Conservation (phyloP, 2,888 invertebrate genomes). For the Leptinotarsa rubiginosa region DNA sequence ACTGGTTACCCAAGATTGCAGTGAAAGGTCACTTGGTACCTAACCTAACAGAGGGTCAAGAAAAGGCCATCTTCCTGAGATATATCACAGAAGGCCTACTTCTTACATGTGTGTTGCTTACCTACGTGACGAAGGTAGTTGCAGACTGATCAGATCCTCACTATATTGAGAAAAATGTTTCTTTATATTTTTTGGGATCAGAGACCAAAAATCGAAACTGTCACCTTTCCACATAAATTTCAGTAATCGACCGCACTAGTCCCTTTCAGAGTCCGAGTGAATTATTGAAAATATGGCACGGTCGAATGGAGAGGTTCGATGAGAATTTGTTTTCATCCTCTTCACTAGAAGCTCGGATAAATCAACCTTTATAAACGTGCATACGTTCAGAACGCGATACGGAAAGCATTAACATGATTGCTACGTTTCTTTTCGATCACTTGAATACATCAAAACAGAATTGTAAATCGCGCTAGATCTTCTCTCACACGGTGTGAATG, state of each 20-base stretch:
- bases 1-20: too few species aligned
- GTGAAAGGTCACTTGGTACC: too few species aligned
- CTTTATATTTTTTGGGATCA: too few species aligned
- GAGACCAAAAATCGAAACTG: too few species aligned
- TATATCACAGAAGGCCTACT: too few species aligned
- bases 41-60: too few species aligned
- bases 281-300: constrained; percentile 16
- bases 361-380: constrained; percentile 29
- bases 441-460: constrained; percentile 30
- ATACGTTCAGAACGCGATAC: constrained; percentile 34
- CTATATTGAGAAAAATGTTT: too few species aligned
- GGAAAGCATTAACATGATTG: constrained; percentile 44
- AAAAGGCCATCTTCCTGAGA: too few species aligned
- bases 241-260: neutral
- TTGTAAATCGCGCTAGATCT: constrained; percentile 29
- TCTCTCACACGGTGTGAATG: constrained; percentile 1
- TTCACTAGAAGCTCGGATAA: constrained; percentile 23
- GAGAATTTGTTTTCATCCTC: constrained; percentile 10
- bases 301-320: neutral
- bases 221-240: neutral
- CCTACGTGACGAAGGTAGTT: too few species aligned
- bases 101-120: too few species aligned
- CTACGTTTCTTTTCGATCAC: constrained; percentile 40
- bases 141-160: too few species aligned
- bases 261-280: constrained; percentile 1